Evolutionary conservation across 92 coral and sea anemone species (phyloP).

Genomic region (Anthopleura xanthogrammica): DNA sequence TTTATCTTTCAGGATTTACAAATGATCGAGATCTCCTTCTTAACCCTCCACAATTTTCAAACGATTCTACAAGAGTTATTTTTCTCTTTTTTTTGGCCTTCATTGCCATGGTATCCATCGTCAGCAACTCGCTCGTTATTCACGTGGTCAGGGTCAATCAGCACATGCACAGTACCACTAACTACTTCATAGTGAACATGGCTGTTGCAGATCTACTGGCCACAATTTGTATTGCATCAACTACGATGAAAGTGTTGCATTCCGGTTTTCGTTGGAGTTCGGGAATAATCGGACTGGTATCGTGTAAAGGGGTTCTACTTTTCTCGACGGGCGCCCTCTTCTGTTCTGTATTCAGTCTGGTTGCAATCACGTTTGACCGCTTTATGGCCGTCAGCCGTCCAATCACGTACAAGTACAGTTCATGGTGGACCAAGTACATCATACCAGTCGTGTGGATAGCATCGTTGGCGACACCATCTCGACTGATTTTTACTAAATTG

Average conservation of each 20-base stretch:
- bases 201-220: conserved; percentile 30
- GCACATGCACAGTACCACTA: conserved; percentile 40
- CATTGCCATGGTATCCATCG: conserved; percentile 15
- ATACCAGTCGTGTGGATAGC: conserved; percentile 38
- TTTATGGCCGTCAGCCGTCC: conserved; percentile 48
- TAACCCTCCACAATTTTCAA: neutral
- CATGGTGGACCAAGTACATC: conserved; percentile 28
- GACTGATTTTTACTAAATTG: neutral
- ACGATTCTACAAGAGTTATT: neutral
- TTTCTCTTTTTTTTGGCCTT: neutral
- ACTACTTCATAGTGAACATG: conserved; percentile 47
- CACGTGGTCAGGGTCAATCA: conserved; percentile 41
- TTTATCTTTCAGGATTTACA: neutral
- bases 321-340: neutral
- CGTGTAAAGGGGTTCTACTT: neutral
- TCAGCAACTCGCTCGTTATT: conserved; percentile 40
- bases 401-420: conserved; percentile 15
- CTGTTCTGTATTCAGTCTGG: conserved; percentile 35
- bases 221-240: neutral
- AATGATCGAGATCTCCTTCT: neutral
- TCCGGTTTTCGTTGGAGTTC: neutral
- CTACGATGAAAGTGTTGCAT: neutral
- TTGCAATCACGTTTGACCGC: conserved; percentile 43
- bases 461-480: conserved; percentile 16
- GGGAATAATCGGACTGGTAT: neutral